Base-by-base conservation (phyloP, 2,888 invertebrate genomes). In the Sinotaia quadrata region DNA sequence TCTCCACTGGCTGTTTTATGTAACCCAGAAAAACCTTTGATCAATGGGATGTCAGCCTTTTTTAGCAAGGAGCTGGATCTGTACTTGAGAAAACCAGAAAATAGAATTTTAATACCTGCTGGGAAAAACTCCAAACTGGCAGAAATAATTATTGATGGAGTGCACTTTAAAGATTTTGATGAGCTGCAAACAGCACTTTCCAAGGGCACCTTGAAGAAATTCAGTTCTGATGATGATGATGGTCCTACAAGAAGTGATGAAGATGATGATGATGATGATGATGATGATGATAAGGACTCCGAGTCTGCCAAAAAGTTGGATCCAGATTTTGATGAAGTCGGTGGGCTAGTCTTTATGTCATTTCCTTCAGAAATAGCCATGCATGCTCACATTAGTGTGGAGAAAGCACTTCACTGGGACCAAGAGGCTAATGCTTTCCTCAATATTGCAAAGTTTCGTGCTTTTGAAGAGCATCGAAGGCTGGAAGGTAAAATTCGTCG, bases 251-350 rank as follows among this genome's bases (percentile, higher is more conserved):
- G 41, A 31, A 67, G 47, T 29, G 51, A 67, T 24, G 60, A 68
- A n/a, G 37, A 51, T n/a, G 62, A n/a, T n/a, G n/a, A n/a, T n/a
- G 41, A 36, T 15, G 54, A 62, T 4, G 65, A 59, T 18, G 63
- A 18, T 5, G 57, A 66, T 18, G 73, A 73, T 36, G 67, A 68
- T 21, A 41, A 49, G n/a, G 65, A 59, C 44, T 37, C 59, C 1
- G 68, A 71, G 31, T 67, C 66, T 58, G 49, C 62, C 21, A 34
- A 49, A 29, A 59, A 65, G 34, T 67, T 65, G 52, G 75, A 79
- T 33, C 84, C 85, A 34, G 85, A 84, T 66, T 79, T 85, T 72
- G 83, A 84, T 75, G 82, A 82, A 65, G 74, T 85, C 5, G 82
- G 83, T 68, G 84, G 81, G 10, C 60, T 81, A 27, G 69, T 84